These are phyloP conservation scores for Euwallacea similis DNA, from an alignment of 1,140 invertebrate genomes.

Conservation along the genomic window DNA sequence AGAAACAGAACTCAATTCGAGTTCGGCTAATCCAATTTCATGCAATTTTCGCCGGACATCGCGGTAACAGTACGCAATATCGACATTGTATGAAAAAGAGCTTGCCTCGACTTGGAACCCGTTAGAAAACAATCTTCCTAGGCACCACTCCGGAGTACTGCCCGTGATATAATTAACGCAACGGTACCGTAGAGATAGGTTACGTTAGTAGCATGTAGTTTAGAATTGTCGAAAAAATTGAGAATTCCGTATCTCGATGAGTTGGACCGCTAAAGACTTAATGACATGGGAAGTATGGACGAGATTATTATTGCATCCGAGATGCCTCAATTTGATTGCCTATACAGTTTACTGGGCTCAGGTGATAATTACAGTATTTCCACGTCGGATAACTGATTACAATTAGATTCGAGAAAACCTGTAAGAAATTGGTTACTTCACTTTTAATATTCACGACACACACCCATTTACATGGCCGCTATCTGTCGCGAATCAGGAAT, in stretches of 20 bases:
- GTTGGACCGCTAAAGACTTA: background rate
- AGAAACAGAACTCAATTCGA: background rate
- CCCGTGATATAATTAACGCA: constrained; percentile 6
- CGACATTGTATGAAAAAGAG: background rate
- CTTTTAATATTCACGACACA: background rate
- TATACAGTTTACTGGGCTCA: background rate
- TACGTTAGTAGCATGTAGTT: constrained; percentile 5
- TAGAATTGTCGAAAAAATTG: constrained; percentile 2
- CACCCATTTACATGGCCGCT: background rate
- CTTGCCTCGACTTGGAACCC: background rate
- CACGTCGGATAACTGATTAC: background rate
- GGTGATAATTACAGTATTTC: background rate
- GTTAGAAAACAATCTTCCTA: background rate
- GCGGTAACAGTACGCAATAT: background rate
- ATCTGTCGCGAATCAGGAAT: background rate
- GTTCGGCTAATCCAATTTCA: background rate
- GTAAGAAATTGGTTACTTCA: background rate
- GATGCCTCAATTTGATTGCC: background rate
- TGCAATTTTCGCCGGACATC: background rate
- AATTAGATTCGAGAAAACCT: too few species aligned
- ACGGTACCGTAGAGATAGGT: constrained; percentile 2
- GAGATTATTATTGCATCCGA: too few species aligned
- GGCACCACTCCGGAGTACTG: background rate
- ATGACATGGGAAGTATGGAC: background rate
- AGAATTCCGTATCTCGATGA: background rate